Base-by-base conservation (phyloP, 2,113 vertebrate genomes). In the Cacatua alba region DNA sequence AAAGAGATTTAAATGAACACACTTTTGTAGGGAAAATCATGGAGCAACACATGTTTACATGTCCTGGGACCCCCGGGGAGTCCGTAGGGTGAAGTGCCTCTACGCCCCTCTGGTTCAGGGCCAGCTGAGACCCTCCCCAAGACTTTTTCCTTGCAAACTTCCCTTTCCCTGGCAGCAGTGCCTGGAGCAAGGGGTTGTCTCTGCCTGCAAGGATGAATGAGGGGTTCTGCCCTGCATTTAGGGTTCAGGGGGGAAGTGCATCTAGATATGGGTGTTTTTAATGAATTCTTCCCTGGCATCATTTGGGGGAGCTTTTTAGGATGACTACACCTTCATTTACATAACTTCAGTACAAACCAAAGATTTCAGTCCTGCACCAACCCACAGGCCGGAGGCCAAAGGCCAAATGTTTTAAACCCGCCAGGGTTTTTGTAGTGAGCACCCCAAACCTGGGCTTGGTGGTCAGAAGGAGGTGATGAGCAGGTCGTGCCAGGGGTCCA, bases 271-370 rank as follows among this genome's bases (percentile, higher is more conserved):
- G 75, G 35, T 82, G 17, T 85, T 95, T 95, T 87, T 84, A 79
- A 74, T 25, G 3, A 72, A 41, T 86, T 88, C 88, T 90, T 79
- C 77, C 76, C 84, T 64, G 62, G 28, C 25, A 16, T 59, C 18
- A 1, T 52, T 55, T 64, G 37, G 79, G 80, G 88, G 77, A 88
- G 69, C 26, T 90, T 96, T 95, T 93, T 68, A 82, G 80, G 83
- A 46, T 84, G 88, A 48, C 62, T 81, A 3, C 4, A 15, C 88
- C 90, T 95, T 95, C 80, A 86, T 89, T 71, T 75, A 21, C 62
- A 9, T 37, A 81, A 60, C 70, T 60, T 84, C 71, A 79, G 71
- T 75, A 64, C 69, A 96, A 94, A 94, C 96, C 96, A 97, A 97
- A 97, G 96, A 97, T 78, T 95, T 92, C 44, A 19, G 79, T 29